Conservation (phyloP, 2,888 invertebrate genomes). For the Sesamia inferens region DNA sequence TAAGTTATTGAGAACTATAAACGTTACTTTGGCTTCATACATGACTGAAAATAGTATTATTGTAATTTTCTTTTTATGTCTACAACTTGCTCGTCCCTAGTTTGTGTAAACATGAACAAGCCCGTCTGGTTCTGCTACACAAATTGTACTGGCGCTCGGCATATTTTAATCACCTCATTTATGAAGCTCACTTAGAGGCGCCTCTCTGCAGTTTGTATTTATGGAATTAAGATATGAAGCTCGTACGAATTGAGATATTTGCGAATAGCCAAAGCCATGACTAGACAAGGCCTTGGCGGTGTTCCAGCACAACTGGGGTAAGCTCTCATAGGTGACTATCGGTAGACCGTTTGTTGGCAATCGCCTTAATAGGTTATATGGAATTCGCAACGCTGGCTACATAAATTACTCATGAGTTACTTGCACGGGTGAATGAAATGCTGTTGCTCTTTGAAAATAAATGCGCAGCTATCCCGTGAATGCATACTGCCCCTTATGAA, state of each 20-base stretch:
- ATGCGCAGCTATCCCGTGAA: conserved; percentile 50
- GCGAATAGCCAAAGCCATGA: conserved; percentile 73
- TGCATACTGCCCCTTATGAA: conserved; percentile 52
- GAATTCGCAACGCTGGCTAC: conserved; percentile 71
- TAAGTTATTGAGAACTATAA: conserved; percentile 57
- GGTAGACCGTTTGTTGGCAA: conserved; percentile 86
- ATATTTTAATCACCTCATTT: conserved; percentile 43
- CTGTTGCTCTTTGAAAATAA: conserved; percentile 59
- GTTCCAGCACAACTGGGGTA: conserved; percentile 85
- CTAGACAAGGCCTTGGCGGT: conserved; percentile 81
- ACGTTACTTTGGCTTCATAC: conserved; percentile 55
- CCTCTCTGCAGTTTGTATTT: conserved; percentile 50
- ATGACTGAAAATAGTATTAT: conserved; percentile 62
- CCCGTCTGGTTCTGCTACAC: conserved; percentile 39
- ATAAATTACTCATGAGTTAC: conserved; percentile 64
- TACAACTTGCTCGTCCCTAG: conserved; percentile 38
- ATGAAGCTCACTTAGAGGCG: conserved; percentile 39
- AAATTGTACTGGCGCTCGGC: conserved; percentile 27
- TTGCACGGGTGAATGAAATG: conserved; percentile 64
- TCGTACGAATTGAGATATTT: conserved; percentile 69
- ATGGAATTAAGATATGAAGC: conserved; percentile 66
- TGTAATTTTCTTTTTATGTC: conserved; percentile 35
- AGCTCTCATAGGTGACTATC: conserved; percentile 79
- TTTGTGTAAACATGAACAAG: conserved; percentile 43
- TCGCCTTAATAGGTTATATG: conserved; percentile 81